phyloP scores from a whole-genome alignment of 2,888 invertebrate species.

The Sinhomidia bicolor region DNA sequence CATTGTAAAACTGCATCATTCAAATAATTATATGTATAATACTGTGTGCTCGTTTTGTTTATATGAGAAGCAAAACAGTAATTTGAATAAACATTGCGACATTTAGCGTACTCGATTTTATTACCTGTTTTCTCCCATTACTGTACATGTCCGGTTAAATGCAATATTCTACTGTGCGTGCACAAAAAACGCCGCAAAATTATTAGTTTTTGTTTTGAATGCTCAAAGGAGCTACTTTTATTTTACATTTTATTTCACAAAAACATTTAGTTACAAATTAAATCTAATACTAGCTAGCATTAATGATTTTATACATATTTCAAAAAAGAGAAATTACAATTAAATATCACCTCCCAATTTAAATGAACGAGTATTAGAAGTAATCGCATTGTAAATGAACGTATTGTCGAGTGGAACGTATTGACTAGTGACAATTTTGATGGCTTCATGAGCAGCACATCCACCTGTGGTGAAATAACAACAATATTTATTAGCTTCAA shows the following conservation, averaged over 20 bases:
- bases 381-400: constrained; percentile 96
- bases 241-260: too few relatives aligned
- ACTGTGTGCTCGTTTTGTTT: constrained; percentile 63
- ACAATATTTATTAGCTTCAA: background rate
- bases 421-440: constrained; percentile 97
- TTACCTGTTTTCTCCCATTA: background rate
- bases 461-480: constrained; percentile 85
- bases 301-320: background rate
- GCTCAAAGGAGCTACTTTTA: too few relatives aligned
- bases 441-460: constrained; percentile 96
- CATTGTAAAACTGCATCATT: constrained; percentile 67
- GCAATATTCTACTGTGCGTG: too few relatives aligned
- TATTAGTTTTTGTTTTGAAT: too few relatives aligned
- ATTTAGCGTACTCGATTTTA: constrained; percentile 59
- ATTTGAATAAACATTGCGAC: constrained; percentile 70
- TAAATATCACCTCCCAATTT: constrained; percentile 85
- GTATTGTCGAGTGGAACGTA: constrained; percentile 98
- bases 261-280: too few relatives aligned
- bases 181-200: too few relatives aligned
- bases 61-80: constrained; percentile 64
- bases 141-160: background rate
- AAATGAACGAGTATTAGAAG: constrained; percentile 91
- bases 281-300: background rate
- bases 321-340: constrained; percentile 15
- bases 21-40: constrained; percentile 60